Evolutionary conservation across 2,113 vertebrate species (phyloP).

Genomic region (Thomomys bottae): DNA sequence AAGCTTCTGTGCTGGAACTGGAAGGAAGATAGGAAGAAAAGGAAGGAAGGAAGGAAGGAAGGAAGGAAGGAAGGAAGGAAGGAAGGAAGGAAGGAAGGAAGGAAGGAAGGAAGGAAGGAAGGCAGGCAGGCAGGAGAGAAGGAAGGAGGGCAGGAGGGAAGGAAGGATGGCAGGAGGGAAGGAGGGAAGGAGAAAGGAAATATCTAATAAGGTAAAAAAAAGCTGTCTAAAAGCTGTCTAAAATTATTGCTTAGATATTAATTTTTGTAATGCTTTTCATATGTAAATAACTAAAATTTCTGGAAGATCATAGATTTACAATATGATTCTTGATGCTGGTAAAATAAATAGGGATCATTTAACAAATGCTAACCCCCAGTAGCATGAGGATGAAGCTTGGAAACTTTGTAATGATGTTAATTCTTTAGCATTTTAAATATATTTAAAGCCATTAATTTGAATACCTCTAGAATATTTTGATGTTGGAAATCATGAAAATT

Average conservation of each 20-base stretch:
- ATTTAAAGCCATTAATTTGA: background rate
- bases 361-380: too few species aligned
- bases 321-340: background rate
- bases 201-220: too few species aligned
- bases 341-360: background rate
- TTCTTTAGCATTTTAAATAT: background rate
- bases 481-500: background rate
- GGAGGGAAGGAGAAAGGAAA: too few species aligned
- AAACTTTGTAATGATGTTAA: background rate
- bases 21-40: too few species aligned
- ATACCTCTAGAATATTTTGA: background rate
- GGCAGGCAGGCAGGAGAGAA: too few species aligned
- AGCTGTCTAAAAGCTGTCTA: background rate
- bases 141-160: too few species aligned
- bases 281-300: background rate
- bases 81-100: too few species aligned
- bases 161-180: background rate
- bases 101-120: too few species aligned
- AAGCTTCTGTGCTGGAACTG: too few species aligned
- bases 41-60: too few species aligned
- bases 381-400: background rate
- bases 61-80: too few species aligned
- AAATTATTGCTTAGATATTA: background rate
- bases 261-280: slow-evolving; percentile 1
- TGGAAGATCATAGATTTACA: background rate